Percentiles rank a stretch among this genome's conserved stretches.
phyloP scores from a whole-genome alignment of 2,888 invertebrate species.

The Dioctria linearis region DNA sequence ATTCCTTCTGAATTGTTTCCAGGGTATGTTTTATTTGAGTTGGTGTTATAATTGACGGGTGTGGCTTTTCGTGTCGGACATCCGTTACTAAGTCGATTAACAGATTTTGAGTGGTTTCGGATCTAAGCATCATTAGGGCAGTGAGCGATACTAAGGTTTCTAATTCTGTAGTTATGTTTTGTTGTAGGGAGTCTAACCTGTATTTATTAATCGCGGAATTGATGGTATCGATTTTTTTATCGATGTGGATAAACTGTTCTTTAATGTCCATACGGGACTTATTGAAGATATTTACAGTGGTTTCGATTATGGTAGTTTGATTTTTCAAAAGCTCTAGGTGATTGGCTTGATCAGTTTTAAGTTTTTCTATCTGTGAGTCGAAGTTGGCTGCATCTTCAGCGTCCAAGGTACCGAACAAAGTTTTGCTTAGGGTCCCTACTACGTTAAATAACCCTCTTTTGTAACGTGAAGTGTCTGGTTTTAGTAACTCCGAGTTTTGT shows the following conservation, averaged over 20 bases:
- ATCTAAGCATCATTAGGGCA: background rate
- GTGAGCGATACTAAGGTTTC: background rate
- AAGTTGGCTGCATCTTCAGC: constrained; percentile 55
- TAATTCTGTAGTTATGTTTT: background rate
- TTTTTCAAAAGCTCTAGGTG: constrained; percentile 57
- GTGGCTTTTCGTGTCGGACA: background rate
- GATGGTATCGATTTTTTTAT: background rate
- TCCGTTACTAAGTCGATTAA: background rate
- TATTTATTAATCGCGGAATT: background rate
- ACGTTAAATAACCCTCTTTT: constrained; percentile 25
- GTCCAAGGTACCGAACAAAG: constrained; percentile 40
- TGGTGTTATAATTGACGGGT: background rate
- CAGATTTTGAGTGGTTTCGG: background rate
- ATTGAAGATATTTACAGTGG: constrained; percentile 59
- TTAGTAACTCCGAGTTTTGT: background rate
- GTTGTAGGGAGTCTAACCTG: background rate
- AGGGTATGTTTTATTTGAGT: background rate
- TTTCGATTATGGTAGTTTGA: constrained; percentile 58
- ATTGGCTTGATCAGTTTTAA: constrained; percentile 57
- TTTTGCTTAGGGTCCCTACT: constrained; percentile 19
- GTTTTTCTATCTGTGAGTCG: constrained; percentile 56
- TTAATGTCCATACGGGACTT: constrained; percentile 27
- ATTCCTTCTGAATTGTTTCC: background rate
- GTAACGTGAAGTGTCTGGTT: background rate
- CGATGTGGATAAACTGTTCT: background rate